Base-by-base conservation (phyloP, 2,888 invertebrate genomes). In the Monopis laevigella region DNA sequence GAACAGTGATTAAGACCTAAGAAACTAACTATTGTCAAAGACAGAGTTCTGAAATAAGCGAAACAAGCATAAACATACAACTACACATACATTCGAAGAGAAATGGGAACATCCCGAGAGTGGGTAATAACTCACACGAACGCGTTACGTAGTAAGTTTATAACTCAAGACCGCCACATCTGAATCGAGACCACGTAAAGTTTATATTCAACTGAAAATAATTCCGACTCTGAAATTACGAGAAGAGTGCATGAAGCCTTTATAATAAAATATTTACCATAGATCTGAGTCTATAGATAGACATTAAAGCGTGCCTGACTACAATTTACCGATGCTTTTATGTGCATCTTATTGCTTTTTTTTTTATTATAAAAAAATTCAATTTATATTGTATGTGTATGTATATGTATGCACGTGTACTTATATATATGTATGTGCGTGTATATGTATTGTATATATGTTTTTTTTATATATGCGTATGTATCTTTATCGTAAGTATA, bases 141-240 rank as follows among this genome's bases (percentile, higher is more conserved):
- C 32, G 17, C 32, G 17, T 32, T 32, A 32, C 17, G 14, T 17
- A 8, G 8, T 21, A 32, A 32, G 32, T 32, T 32, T 32, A 32
- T 32, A 32, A 17, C 32, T 32, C 32, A 11, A 11, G 29, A 2
- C 29, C 12, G 12, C 16, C 10, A 32, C 32, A 32, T 32, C 32
- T 17, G 32, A 32, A 32, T 32, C 17, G 32, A 32, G 32, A 17
- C 32, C 32, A n/a, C 32, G 17, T 32, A 32, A 32, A 32, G 16
- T 32, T 32, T 32, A 32, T 32, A 17, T 32, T 13, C 32, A 32
- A 32, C 16, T 17, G 32, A 32, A 32, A 32, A 32, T 32, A 32
- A 32, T 32, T 17, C 17, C 3, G 17, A 17, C 16, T 5, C 17
- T 17, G 12, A 32, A 32, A 32, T 32, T 32, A 32, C 32, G 17